Conservation (phyloP, 1,140 invertebrate species). For the Zaprionus africanus region DNA sequence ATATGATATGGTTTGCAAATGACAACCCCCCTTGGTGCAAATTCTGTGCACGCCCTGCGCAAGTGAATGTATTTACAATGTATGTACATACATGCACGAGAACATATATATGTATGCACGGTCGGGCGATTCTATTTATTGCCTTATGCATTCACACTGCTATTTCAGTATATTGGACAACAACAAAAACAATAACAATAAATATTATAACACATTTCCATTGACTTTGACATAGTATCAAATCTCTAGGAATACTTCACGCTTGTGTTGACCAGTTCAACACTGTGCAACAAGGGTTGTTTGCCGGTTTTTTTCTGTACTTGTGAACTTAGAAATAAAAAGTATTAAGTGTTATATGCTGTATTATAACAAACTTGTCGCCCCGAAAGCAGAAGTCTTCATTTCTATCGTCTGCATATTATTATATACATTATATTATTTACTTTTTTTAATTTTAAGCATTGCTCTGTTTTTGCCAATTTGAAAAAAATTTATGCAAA, state of each 20-base stretch:
- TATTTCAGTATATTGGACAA: conserved; percentile 11
- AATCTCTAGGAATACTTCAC: conserved; percentile 2
- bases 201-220: conserved; percentile 71
- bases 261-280: conserved; percentile 7
- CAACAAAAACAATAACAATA: conserved; percentile 36
- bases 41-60: not conserved
- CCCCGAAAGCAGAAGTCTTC: too few relatives aligned
- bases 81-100: not conserved
- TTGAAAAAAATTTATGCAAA: too few relatives aligned
- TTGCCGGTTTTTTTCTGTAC: not conserved
- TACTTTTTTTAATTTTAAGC: too few relatives aligned
- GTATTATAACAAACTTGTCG: too few relatives aligned
- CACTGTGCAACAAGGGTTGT: conserved; percentile 23
- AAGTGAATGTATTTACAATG: not conserved
- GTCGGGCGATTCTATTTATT: conserved; percentile 12
- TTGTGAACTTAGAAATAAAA: too few relatives aligned
- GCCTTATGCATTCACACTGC: conserved; percentile 4
- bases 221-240: conserved; percentile 31
- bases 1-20: not conserved
- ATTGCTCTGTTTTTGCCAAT: too few relatives aligned
- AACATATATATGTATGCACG: not conserved
- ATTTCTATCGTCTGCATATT: too few relatives aligned
- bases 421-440: too few relatives aligned
- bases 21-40: not conserved
- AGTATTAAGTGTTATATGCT: too few relatives aligned